phyloP scores from a whole-genome alignment of 2,113 vertebrate species.

The Cervus canadensis region DNA sequence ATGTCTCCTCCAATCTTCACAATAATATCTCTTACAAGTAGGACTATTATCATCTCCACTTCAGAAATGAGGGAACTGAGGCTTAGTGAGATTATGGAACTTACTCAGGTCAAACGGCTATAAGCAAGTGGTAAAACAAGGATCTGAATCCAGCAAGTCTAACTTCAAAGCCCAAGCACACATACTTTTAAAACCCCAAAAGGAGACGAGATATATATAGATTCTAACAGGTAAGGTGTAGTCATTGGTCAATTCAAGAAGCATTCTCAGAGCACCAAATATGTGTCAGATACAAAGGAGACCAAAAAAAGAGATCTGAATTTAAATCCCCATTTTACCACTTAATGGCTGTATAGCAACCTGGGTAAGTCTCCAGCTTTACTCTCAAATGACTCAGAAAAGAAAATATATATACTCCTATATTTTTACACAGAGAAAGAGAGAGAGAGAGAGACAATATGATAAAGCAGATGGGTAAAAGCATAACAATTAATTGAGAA shows the following conservation, averaged over 20 bases:
- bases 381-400: neutral
- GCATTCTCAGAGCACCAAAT: neutral
- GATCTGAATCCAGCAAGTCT: neutral
- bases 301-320: neutral
- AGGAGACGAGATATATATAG: neutral
- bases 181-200: neutral
- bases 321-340: neutral
- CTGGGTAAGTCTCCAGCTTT: neutral
- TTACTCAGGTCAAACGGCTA: neutral
- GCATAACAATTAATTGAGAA: neutral
- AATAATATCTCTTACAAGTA: neutral
- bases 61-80: neutral
- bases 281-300: neutral
- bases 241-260: neutral
- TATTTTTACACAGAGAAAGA: neutral
- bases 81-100: neutral
- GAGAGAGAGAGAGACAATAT: neutral
- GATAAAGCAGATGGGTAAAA: neutral
- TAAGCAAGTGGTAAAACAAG: neutral
- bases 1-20: neutral
- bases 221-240: neutral
- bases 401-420: neutral
- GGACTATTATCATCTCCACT: neutral
- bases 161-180: neutral
- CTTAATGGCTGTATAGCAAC: neutral